Evolutionary conservation across 2,113 vertebrate genomes (phyloP).

Genomic region (Hippoglossus stenolepis): DNA sequence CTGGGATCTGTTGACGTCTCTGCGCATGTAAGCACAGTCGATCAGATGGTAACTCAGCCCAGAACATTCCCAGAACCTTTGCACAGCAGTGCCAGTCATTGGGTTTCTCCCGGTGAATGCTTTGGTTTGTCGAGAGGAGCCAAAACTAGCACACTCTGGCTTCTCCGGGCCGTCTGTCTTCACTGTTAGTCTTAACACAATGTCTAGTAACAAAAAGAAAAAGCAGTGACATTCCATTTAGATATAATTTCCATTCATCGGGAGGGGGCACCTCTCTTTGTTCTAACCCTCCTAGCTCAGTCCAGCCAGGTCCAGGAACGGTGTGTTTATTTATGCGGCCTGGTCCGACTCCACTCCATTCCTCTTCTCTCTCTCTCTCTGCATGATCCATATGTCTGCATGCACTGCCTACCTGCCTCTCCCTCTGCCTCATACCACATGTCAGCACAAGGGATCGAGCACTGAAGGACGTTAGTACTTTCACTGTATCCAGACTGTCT

Average conservation of each 20-base stretch:
- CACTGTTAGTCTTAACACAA: conserved; percentile 65
- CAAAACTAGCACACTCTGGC: conserved; percentile 63
- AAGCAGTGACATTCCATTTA: conserved; percentile 54
- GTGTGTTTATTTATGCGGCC: conserved; percentile 79
- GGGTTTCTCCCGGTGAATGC: conserved; percentile 47
- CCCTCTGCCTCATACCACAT: conserved; percentile 52
- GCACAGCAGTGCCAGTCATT: conserved; percentile 60
- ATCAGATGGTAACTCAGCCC: conserved; percentile 38
- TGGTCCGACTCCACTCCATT: conserved; percentile 68
- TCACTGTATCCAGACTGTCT: conserved; percentile 68
- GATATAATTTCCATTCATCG: conserved; percentile 61
- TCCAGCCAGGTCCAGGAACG: conserved; percentile 50
- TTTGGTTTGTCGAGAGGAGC: conserved; percentile 62
- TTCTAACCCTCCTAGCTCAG: conserved; percentile 31
- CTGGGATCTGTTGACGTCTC: conserved; percentile 21
- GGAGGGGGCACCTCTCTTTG: conserved; percentile 31
- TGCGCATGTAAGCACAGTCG: conserved; percentile 21
- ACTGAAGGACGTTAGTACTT: conserved; percentile 76
- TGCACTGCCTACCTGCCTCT: conserved; percentile 80
- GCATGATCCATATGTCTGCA: conserved; percentile 90
- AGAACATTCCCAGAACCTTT: conserved; percentile 64
- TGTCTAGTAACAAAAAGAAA: conserved; percentile 43
- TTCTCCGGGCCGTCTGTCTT: conserved; percentile 43
- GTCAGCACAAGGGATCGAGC: conserved; percentile 79
- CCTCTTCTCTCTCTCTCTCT: conserved; percentile 73